phyloP scores from a whole-genome alignment of 1,140 invertebrate genomes.

The Magallana ariakensis region DNA sequence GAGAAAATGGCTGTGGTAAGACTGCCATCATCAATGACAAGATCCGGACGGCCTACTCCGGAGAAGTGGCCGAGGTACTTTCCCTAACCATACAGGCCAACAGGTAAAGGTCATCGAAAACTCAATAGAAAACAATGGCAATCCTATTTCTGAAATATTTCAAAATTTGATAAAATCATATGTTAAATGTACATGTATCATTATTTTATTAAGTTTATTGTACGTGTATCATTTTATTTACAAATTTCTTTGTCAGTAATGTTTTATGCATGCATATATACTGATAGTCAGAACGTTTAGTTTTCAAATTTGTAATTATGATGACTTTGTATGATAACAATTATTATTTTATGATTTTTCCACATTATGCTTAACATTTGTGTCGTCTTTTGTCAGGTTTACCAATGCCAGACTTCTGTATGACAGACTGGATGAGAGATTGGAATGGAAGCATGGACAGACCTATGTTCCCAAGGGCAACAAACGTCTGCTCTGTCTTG shows the following conservation, averaged over 20 bases:
- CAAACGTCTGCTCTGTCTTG: conserved; percentile 77
- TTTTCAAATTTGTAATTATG: too few species aligned
- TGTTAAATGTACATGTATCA: too few species aligned
- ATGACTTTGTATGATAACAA: too few species aligned
- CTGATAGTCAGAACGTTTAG: too few species aligned
- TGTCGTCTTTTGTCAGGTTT: conserved; percentile 67
- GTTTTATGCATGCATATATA: too few species aligned
- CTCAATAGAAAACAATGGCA: not conserved
- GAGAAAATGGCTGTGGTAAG: conserved; percentile 79
- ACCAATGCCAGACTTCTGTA: conserved; percentile 77
- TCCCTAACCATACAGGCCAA: conserved; percentile 77
- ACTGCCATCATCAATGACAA: conserved; percentile 77
- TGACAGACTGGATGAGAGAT: conserved; percentile 75
- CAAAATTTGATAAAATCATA: too few species aligned
- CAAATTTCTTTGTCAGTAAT: too few species aligned
- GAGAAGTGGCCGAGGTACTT: conserved; percentile 79
- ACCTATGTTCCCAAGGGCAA: conserved; percentile 79
- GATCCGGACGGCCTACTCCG: conserved; percentile 78
- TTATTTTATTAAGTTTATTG: too few species aligned
- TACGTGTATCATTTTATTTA: too few species aligned
- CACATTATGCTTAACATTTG: too few species aligned
- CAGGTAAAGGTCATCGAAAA: conserved; percentile 61
- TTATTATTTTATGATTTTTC: too few species aligned
- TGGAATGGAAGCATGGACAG: conserved; percentile 79
- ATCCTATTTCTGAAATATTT: too few species aligned